Conservation (phyloP, 2,797 vertebrate genomes). For the Podarcis lilfordi region DNA sequence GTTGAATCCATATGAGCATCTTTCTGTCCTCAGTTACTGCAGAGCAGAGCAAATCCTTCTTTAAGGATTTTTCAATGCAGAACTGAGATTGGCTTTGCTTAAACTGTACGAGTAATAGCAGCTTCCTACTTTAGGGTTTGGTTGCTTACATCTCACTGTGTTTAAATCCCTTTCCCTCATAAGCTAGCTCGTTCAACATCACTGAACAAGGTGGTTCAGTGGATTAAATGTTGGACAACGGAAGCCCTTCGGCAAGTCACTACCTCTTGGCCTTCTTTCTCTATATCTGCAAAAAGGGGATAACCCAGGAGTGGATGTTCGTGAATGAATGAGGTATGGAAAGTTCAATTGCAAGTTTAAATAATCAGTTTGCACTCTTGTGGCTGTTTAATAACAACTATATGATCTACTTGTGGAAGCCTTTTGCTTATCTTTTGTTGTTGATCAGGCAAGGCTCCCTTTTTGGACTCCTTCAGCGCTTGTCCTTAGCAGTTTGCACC, state of each 20-base stretch:
- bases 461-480: neutral
- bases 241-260: neutral
- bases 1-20: neutral
- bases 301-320: neutral
- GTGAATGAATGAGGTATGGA: neutral
- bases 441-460: neutral
- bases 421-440: neutral
- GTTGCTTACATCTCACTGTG: neutral
- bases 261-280: neutral
- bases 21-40: neutral
- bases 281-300: neutral
- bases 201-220: neutral
- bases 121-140: neutral
- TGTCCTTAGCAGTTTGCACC: neutral
- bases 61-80: neutral
- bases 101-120: neutral
- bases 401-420: neutral
- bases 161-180: neutral
- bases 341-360: neutral
- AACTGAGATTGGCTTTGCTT: neutral
- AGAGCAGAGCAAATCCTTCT: neutral
- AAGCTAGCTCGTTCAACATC: neutral
- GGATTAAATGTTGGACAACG: neutral
- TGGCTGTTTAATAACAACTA: neutral
- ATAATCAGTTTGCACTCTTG: fast-evolving